A percentile compares a stretch with the other conserved stretches of the same genome.
Evolutionary conservation across 2,797 vertebrate species (phyloP).

Genomic region (Leuciscus waleckii): DNA sequence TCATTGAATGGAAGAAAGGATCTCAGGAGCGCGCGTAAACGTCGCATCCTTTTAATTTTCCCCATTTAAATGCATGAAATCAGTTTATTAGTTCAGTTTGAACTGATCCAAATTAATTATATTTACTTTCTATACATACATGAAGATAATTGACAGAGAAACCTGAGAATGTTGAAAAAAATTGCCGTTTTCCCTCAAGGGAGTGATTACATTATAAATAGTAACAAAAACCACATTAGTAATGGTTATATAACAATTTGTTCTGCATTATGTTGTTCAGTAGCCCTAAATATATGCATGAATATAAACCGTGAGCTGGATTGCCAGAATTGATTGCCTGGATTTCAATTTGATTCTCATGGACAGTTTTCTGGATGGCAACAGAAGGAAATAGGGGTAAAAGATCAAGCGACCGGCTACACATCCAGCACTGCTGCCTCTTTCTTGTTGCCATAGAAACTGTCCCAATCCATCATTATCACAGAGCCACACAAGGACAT

Average conservation of each 20-base stretch:
- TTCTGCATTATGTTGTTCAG: background rate
- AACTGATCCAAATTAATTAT: background rate
- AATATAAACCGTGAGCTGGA: background rate
- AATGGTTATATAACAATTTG: background rate
- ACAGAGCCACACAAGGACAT: constrained; percentile 49
- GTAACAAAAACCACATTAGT: background rate
- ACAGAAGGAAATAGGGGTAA: constrained; percentile 29
- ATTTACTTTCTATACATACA: background rate
- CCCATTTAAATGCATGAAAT: background rate
- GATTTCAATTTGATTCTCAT: background rate
- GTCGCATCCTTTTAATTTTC: background rate
- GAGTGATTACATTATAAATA: background rate
- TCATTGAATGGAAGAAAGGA: background rate
- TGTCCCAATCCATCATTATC: constrained; percentile 51
- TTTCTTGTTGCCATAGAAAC: constrained; percentile 65
- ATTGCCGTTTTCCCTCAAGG: background rate
- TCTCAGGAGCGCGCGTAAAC: background rate
- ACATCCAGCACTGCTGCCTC: constrained; percentile 37
- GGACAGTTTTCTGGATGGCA: constrained; percentile 14
- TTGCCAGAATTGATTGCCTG: background rate
- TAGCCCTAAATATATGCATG: background rate
- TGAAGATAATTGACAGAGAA: background rate
- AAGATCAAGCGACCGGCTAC: constrained; percentile 41
- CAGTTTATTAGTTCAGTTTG: background rate
- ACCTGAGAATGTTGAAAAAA: background rate